These are phyloP conservation scores for Hylaea fasciaria DNA, from an alignment of 2,888 invertebrate species.

Conservation along the genomic window DNA sequence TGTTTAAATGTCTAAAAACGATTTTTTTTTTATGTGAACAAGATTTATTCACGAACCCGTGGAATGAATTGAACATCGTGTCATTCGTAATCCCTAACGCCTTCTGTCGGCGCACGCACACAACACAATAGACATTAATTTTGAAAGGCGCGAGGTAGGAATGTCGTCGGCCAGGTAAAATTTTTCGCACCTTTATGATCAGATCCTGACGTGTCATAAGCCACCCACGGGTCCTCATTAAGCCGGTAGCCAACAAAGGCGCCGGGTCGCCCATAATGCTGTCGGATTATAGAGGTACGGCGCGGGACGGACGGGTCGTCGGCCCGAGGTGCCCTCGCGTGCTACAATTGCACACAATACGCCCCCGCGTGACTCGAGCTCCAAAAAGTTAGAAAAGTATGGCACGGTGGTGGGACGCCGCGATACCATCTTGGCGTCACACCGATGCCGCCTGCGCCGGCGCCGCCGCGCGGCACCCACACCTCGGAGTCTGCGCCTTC, in stretches of 20 bases:
- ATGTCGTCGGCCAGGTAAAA: slow-evolving; percentile 81
- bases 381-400: slow-evolving; percentile 84
- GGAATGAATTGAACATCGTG: slow-evolving; percentile 45
- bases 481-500: slow-evolving; percentile 57
- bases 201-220: slow-evolving; percentile 82
- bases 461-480: slow-evolving; percentile 52
- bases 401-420: slow-evolving; percentile 56
- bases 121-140: slow-evolving; percentile 82
- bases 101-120: slow-evolving; percentile 58
- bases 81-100: slow-evolving; percentile 61
- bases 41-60: slow-evolving; percentile 27
- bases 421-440: slow-evolving; percentile 74
- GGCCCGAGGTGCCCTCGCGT: slow-evolving; percentile 79
- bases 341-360: slow-evolving; percentile 81
- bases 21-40: slow-evolving; percentile 31
- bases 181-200: slow-evolving; percentile 84
- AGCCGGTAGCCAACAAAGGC: slow-evolving; percentile 82
- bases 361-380: slow-evolving; percentile 73
- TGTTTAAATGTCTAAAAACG: slow-evolving; percentile 37
- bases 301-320: slow-evolving; percentile 72
- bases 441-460: slow-evolving; percentile 44
- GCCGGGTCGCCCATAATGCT: slow-evolving; percentile 77
- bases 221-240: slow-evolving; percentile 82
- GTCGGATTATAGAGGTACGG: slow-evolving; percentile 73
- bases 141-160: slow-evolving; percentile 77